Percentiles rank a stretch among this genome's conserved stretches.
Evolutionary conservation across 2,888 invertebrate species (phyloP).

Genomic region (Tenthredo scrophulariae): DNA sequence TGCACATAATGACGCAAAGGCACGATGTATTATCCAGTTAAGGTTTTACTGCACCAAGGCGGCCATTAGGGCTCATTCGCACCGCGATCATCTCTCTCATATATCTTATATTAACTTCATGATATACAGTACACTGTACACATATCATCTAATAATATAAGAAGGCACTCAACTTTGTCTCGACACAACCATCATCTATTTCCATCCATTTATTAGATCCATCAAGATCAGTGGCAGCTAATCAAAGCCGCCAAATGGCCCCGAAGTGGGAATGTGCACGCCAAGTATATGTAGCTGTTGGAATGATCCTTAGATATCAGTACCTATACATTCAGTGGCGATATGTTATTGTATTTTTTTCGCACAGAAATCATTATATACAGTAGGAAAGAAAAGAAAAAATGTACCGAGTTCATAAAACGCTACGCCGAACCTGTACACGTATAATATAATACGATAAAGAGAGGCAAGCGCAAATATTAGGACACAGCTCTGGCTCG

Average conservation of each 20-base stretch:
- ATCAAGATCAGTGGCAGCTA: background rate
- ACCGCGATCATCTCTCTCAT: background rate
- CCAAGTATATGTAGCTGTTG: background rate
- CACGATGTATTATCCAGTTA: constrained; percentile 51
- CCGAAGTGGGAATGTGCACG: background rate
- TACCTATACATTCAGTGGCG: no score
- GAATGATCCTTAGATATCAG: background rate
- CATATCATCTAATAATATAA: background rate
- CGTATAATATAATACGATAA: background rate
- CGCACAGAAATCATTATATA: background rate
- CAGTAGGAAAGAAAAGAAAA: background rate
- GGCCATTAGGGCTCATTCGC: constrained; percentile 36
- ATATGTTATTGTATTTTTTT: background rate
- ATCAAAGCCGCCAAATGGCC: no score
- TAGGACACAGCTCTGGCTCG: background rate
- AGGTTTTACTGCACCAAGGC: constrained; percentile 34
- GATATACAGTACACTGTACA: background rate
- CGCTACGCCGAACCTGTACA: background rate
- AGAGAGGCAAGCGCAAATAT: background rate
- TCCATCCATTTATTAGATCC: background rate
- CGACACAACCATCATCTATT: background rate
- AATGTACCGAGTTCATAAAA: background rate
- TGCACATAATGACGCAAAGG: constrained; percentile 36
- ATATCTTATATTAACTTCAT: background rate
- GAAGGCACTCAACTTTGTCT: background rate